Base-by-base conservation (phyloP, 2,113 vertebrate genomes). In the Solenodon paradoxus region DNA sequence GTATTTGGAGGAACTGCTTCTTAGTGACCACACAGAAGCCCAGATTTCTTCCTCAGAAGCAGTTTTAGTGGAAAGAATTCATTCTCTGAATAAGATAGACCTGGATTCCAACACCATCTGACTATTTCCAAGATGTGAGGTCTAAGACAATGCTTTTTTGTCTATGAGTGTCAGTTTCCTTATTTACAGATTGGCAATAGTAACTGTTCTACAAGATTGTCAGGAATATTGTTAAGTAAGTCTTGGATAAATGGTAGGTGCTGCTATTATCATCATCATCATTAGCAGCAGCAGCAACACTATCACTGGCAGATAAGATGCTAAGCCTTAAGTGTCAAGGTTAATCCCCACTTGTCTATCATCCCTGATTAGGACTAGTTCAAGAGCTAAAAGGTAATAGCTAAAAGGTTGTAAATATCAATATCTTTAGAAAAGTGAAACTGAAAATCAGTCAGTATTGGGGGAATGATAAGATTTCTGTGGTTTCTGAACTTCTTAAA, bases 401-500 rank as follows among this genome's bases (percentile, higher is more conserved):
- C 22, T 26, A 47, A 55, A 77, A 88, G 53, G 28, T 28, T 87
- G 40, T 86, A 51, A 53, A 59, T 3, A 63, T 59, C 30, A 3
- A 0, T 74, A 10, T 85, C 38, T 78, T 5, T 49, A 45, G 38
- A 79, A 30, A 87, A 94, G 5, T 47, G 7, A 10, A 2, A 13
- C 3, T 57, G 11, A n/a, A 45, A 24, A 45, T n/a, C 17, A 30
- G 49, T 22, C 42, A 80, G 57, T 82, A 12, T 45, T n/a, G 59
- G 24, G 71, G 7, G 8, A 64, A 28, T 11, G 57, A 15, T n/a
- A n/a, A 71, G 22, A 69, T 57, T 35, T 28, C 59, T 30, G 15
- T 69, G 61, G 38, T 40, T 53, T 78, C 69, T 79, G 51, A 87
- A 22, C 30, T 66, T 80, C 78, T 74, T 30, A 30, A 61, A 85